Base-by-base conservation (phyloP, 2,888 invertebrate species). In the Lithophane socia region DNA sequence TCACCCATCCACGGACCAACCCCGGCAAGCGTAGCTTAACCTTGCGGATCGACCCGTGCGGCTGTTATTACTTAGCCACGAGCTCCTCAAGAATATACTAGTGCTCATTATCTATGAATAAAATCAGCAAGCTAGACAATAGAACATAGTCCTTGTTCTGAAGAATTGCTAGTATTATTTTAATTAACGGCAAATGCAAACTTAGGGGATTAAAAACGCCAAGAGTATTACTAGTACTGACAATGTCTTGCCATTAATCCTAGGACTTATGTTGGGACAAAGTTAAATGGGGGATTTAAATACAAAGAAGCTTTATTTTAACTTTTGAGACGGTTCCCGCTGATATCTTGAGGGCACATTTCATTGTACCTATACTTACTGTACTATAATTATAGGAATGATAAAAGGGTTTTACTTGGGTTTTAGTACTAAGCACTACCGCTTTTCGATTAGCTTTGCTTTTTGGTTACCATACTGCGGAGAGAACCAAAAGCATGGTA, bases 251-350 rank as follows among this genome's bases (percentile, higher is more conserved):
- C 91, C 83, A 93, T 93, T 94, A 94, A 94, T 94, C 94, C 92
- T 80, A 72, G 87, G 93, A 92, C 92, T 94, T 93, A 91, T 90
- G 88, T 91, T 84, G 88, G 75, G 92, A 92, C 92, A 90, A 94
- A 94, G 94, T 94, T 93, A 94, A 94, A 94, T 93, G 92, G 91
- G 75, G 92, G 92, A 93, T 93, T 94, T 93, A 92, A 93, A 93
- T 93, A 90, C 90, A 90, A 86, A 84, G 86, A 88, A 89, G 88
- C 87, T 92, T 91, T 93, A 93, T 93, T 93, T 91, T 91, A 92
- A 94, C 87, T 93, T 94, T 89, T 86, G 81, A 88, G 91, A 90
- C 86, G 78, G 80, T 84, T 84, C 84, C 84, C 85, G 86, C 77
- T 89, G 88, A 90, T 89, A 88, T 89, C 89, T 89, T 87, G 85